These are phyloP conservation scores for Ciconia nigra DNA, from an alignment of 2,797 vertebrate genomes.

Conservation along the genomic window DNA sequence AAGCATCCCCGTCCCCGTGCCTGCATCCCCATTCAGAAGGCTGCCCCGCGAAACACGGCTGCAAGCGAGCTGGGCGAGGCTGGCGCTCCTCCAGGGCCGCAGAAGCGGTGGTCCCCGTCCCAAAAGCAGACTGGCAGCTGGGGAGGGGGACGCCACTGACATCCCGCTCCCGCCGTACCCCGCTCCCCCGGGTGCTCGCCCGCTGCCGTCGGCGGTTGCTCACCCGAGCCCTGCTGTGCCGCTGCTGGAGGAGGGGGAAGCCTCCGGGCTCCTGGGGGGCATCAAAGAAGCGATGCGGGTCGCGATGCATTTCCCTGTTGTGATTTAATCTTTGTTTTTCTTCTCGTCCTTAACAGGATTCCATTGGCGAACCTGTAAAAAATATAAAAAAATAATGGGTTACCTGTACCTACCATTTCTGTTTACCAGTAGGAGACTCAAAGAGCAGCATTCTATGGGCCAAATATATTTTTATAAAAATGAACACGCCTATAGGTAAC, in stretches of 20 bases:
- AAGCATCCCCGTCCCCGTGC: neutral
- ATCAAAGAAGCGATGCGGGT: fast-evolving
- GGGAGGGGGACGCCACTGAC: neutral
- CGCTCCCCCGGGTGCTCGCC: fast-evolving
- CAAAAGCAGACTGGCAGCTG: neutral
- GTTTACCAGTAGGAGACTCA: constrained; percentile 85
- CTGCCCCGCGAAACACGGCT: neutral
- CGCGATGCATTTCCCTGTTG: fast-evolving
- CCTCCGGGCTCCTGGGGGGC: neutral
- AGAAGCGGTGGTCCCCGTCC: neutral
- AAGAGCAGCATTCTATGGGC: constrained; percentile 85
- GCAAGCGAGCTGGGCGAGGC: neutral
- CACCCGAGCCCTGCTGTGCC: neutral
- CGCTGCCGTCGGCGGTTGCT: fast-evolving
- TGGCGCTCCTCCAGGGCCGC: neutral
- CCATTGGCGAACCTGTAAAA: constrained; percentile 88
- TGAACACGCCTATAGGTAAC: constrained; percentile 80
- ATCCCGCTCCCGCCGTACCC: neutral
- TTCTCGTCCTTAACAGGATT: constrained; percentile 83
- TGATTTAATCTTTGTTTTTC: constrained; percentile 43
- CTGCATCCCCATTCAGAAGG: fast-evolving
- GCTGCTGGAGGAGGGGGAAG: neutral
- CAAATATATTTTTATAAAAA: constrained; percentile 99
- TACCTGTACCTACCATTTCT: constrained; percentile 78
- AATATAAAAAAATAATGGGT: constrained; percentile 75